A percentile compares a stretch with the other conserved stretches of the same genome.
These are phyloP conservation scores for Nasonia longicornis DNA, from an alignment of 1,140 invertebrate species.

Conservation along the genomic window DNA sequence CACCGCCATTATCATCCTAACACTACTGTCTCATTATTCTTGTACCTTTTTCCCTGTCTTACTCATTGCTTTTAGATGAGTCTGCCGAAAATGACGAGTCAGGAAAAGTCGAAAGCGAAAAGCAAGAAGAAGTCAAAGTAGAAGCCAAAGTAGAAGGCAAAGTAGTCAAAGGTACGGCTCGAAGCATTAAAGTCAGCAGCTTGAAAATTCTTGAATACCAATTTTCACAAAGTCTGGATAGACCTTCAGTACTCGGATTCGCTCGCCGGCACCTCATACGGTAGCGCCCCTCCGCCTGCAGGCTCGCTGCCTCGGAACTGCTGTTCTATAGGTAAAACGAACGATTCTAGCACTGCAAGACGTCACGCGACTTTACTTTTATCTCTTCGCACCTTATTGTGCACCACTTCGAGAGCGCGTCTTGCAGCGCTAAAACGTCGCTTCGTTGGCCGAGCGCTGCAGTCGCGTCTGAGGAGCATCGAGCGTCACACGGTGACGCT, in stretches of 20 bases:
- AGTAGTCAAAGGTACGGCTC: slow-evolving; percentile 45
- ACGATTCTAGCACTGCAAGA: slow-evolving; percentile 27
- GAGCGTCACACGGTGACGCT: not conserved
- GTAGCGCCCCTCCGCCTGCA: not conserved
- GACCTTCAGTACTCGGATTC: not conserved
- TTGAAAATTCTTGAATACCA: slow-evolving; percentile 48
- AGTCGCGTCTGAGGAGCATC: not conserved
- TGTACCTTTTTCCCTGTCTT: slow-evolving; percentile 45
- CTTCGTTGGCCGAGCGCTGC: not conserved
- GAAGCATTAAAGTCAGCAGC: slow-evolving; percentile 35
- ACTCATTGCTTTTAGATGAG: slow-evolving; percentile 50
- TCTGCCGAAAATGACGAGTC: slow-evolving; percentile 46
- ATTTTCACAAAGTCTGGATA: slow-evolving; percentile 40
- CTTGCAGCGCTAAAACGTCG: not conserved
- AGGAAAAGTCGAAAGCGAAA: slow-evolving; percentile 46
- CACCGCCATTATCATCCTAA: slow-evolving; percentile 29
- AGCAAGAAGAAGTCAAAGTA: slow-evolving; percentile 46
- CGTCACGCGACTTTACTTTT: not conserved
- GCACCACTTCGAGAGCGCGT: not conserved
- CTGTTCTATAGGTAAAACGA: slow-evolving; percentile 35
- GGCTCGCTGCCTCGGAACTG: not conserved
- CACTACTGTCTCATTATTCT: slow-evolving; percentile 33
- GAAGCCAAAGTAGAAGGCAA: slow-evolving; percentile 32
- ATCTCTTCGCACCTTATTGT: not conserved
- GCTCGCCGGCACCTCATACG: slow-evolving; percentile 20